phyloP scores from a whole-genome alignment of 2,888 invertebrate genomes.

The Tinea trinotella region DNA sequence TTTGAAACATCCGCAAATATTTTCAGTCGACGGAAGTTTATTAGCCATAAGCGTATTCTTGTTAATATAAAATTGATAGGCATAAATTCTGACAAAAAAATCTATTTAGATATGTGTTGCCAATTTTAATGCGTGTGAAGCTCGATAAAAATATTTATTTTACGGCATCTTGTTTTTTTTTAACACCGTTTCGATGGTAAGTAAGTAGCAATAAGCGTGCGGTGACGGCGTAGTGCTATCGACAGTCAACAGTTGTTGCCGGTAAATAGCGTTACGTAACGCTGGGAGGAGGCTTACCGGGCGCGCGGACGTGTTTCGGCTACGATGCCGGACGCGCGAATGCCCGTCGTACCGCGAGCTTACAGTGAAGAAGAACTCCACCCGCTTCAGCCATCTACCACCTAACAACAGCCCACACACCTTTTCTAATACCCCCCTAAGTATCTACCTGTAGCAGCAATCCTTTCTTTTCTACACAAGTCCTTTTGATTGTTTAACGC shows the following conservation, averaged over 20 bases:
- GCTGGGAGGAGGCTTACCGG: slow-evolving; percentile 33
- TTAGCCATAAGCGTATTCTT: slow-evolving; percentile 2
- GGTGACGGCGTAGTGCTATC: slow-evolving; percentile 7
- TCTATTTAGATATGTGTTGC: background rate
- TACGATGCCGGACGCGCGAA: slow-evolving; percentile 54
- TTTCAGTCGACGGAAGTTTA: background rate
- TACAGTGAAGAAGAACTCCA: slow-evolving; percentile 24
- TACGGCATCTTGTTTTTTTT: background rate
- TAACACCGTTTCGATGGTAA: background rate
- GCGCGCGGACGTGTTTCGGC: slow-evolving; percentile 44
- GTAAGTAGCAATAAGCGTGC: slow-evolving; percentile 26
- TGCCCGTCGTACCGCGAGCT: slow-evolving; percentile 51
- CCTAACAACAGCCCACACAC: slow-evolving; percentile 18
- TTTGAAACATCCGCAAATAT: background rate
- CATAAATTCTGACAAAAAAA: background rate
- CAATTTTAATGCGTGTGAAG: background rate
- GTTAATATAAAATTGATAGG: background rate
- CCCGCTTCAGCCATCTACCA: slow-evolving; percentile 26
- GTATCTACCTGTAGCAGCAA: slow-evolving; percentile 14
- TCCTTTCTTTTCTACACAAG: background rate
- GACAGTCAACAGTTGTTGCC: slow-evolving; percentile 61
- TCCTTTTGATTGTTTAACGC: background rate
- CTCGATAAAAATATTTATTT: background rate
- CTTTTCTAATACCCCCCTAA: background rate
- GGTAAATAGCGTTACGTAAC: slow-evolving; percentile 55